Conservation (phyloP, 2,888 invertebrate species). For the Falcaria lacertinaria region DNA sequence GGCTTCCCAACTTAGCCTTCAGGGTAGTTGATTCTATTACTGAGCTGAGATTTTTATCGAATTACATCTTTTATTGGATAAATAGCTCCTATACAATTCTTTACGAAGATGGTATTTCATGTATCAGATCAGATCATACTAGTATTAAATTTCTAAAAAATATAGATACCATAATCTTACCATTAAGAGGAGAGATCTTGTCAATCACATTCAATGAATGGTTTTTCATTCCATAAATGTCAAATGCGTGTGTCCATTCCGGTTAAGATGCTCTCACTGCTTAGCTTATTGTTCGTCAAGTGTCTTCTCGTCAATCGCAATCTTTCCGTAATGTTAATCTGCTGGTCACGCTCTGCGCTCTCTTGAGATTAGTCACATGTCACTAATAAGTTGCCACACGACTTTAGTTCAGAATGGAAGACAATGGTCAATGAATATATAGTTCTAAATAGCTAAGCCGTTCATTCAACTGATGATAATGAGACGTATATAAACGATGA, state of each 20-base stretch:
- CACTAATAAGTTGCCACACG: background rate
- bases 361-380: background rate
- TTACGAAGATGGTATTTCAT: too few species aligned
- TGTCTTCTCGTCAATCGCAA: background rate
- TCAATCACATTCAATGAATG: background rate
- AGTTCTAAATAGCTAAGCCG: too few species aligned
- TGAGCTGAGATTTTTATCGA: background rate
- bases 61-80: background rate
- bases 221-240: background rate
- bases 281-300: background rate
- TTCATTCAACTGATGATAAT: too few species aligned
- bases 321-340: background rate
- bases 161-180: too few species aligned
- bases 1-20: background rate
- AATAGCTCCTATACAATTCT: too few species aligned
- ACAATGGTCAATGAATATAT: too few species aligned
- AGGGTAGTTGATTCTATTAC: background rate
- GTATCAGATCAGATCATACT: too few species aligned
- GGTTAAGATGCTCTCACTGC: background rate
- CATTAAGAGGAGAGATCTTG: background rate
- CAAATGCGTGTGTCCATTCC: background rate
- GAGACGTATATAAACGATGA: too few species aligned
- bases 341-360: background rate
- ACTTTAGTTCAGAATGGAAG: too few species aligned
- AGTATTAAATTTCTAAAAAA: too few species aligned